phyloP scores from a whole-genome alignment of 2,888 invertebrate genomes.

The Bhutanitis thaidina region DNA sequence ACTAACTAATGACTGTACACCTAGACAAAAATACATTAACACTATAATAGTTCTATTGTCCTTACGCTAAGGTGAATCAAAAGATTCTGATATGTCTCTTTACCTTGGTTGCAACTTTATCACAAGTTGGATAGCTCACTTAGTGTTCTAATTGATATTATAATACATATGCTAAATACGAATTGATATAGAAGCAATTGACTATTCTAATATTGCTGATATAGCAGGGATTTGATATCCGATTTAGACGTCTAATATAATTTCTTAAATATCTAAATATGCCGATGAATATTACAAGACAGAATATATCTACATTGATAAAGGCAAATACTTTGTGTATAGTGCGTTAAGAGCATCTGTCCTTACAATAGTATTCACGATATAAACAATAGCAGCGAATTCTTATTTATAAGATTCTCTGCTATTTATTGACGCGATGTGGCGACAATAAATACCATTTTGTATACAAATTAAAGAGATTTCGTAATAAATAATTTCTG shows the following conservation, averaged over 20 bases:
- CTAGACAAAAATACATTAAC: conserved; percentile 37
- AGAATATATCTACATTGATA: background rate
- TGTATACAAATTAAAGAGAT: background rate
- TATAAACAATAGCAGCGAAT: background rate
- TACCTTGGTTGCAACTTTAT: conserved; percentile 85
- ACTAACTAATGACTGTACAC: conserved; percentile 45
- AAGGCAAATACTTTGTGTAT: background rate
- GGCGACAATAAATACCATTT: background rate
- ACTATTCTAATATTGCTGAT: conserved; percentile 63
- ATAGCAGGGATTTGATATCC: conserved; percentile 2
- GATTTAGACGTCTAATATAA: conserved; percentile 5
- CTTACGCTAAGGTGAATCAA: conserved; percentile 81
- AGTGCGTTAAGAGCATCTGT: background rate
- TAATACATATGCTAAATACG: conserved; percentile 51
- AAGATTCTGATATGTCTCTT: conserved; percentile 86
- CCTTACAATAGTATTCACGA: background rate
- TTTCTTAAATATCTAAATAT: conserved; percentile 30
- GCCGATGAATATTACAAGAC: conserved; percentile 13
- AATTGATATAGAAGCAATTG: conserved; percentile 37
- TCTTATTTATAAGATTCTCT: no score
- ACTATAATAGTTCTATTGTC: conserved; percentile 16
- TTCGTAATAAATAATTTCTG: background rate
- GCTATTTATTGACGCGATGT: no score
- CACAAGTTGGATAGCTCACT: conserved; percentile 72
- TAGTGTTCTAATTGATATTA: conserved; percentile 63